Base-by-base conservation (phyloP, 2,888 invertebrate genomes). In the Drosophila kokeensis region DNA sequence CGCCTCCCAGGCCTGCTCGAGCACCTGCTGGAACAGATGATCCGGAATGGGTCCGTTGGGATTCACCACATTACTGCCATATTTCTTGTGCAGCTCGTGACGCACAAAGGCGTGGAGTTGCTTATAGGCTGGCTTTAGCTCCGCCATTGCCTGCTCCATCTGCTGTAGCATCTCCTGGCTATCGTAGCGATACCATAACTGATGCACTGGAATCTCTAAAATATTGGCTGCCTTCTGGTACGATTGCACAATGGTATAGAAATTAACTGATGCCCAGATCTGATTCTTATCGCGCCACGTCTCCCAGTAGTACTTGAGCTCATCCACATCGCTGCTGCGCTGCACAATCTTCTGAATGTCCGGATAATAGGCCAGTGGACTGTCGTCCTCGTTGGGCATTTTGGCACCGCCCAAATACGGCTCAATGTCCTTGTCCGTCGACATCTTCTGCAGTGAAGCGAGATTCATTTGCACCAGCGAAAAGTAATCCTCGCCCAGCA, bases 41-140 rank as follows among this genome's bases (percentile, higher is more conserved):
- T 96, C 96, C 0, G 97, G 97, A 64, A 97, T 96, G 0, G 96
- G 96, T 54, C 96, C 96, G 70, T 93, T 94, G 49, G 94, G 94
- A 0, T 95, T 94, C 0, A 96, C 94, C 0, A 96, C 93, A 27
- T 94, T 93, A 11, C 95, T 94, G 2, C 97, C 97, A 90, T 97
- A 97, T 82, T 95, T 95, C 84, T 95, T 94, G 34, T 95, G 93
- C 30, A 98, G 93, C 69, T 96, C 95, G 68, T 95, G 94, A 73
- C 97, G 94, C 1, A 97, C 96, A 84, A 97, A 97, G 0, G 97
- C 96, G 88, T 98, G 98, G 3, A 98, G 93, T 87, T 97, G 95
- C 71, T 95, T 93, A 91, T 98, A 98, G 5, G 98, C 92, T 0
- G 98, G 98, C 77, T 80, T 86, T 13, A 92, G 74, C 63, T 93